Conservation (phyloP, 2,888 invertebrate species). For the Aspidapion aeneum region DNA sequence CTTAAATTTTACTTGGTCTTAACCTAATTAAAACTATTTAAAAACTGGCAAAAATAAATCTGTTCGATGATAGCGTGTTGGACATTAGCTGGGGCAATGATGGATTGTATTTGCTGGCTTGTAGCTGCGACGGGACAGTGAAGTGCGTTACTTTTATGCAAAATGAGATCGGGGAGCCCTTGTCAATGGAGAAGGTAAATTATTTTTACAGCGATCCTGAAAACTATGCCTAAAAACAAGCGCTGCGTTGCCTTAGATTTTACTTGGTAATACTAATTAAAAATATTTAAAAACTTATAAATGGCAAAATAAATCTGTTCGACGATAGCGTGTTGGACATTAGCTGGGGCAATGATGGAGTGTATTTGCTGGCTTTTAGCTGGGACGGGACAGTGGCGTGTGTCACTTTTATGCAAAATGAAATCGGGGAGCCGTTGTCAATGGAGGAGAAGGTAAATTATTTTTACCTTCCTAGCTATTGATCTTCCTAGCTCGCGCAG, state of each 20-base stretch:
- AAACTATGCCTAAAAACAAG: too few species aligned
- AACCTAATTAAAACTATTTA: too few species aligned
- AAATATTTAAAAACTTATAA: too few species aligned
- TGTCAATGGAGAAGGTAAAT: too few species aligned
- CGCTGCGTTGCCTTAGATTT: too few species aligned
- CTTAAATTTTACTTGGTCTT: too few species aligned
- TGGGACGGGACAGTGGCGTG: conserved; percentile 93
- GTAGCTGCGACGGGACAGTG: conserved; percentile 93
- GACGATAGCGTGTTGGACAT: conserved; percentile 90
- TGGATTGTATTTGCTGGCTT: conserved; percentile 81
- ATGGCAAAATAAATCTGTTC: conserved; percentile 91
- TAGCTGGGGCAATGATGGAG: conserved; percentile 75
- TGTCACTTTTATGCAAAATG: conserved; percentile 80
- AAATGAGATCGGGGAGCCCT: conserved; percentile 83
- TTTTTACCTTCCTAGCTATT: too few species aligned
- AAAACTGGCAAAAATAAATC: conserved; percentile 90
- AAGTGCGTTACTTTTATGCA: conserved; percentile 86
- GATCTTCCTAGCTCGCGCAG: too few species aligned
- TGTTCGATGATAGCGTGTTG: conserved; percentile 90
- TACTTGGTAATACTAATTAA: too few species aligned
- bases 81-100: conserved; percentile 84
- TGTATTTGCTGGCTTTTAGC: conserved; percentile 87
- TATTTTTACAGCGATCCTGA: too few species aligned
- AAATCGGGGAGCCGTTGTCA: conserved; percentile 83
- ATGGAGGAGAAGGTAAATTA: conserved; percentile 78